Percentiles rank a stretch among this genome's conserved stretches.
phyloP scores from a whole-genome alignment of 2,113 vertebrate species.

The Macquaria ambigua region DNA sequence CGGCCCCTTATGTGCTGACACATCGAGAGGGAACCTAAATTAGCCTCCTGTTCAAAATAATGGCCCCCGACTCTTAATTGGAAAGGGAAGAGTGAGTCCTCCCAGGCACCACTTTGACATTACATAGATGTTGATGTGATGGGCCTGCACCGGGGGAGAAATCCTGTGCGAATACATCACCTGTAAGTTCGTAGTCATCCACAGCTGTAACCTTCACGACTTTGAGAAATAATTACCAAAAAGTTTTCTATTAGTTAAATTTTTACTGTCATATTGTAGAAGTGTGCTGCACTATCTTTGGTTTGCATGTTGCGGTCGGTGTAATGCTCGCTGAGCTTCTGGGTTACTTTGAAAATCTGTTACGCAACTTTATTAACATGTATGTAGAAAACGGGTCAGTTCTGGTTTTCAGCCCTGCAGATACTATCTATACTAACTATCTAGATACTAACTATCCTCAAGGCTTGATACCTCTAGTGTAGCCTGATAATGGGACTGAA shows the following conservation, averaged over 20 bases:
- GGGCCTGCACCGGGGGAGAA: background rate
- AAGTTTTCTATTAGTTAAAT: background rate
- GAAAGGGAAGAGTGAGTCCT: constrained; percentile 42
- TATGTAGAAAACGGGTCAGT: no score
- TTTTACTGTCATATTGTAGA: background rate
- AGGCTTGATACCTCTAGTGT: background rate
- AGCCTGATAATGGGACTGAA: background rate
- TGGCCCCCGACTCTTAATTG: constrained; percentile 37
- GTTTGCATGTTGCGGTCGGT: background rate
- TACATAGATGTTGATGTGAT: constrained; percentile 8
- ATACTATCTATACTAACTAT: no score
- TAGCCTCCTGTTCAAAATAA: constrained; percentile 47
- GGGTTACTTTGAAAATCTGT: no score
- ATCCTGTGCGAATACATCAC: background rate
- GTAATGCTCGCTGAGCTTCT: background rate
- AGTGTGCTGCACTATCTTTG: background rate
- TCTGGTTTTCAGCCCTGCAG: no score
- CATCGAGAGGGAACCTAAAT: constrained; percentile 37
- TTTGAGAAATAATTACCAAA: background rate
- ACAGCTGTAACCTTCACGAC: background rate
- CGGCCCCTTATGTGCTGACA: constrained; percentile 43
- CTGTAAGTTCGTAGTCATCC: background rate
- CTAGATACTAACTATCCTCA: background rate
- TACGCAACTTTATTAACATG: no score
- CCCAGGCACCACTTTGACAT: constrained; percentile 15